Conservation (phyloP, 2,797 vertebrate genomes). For the Antrozous pallidus region DNA sequence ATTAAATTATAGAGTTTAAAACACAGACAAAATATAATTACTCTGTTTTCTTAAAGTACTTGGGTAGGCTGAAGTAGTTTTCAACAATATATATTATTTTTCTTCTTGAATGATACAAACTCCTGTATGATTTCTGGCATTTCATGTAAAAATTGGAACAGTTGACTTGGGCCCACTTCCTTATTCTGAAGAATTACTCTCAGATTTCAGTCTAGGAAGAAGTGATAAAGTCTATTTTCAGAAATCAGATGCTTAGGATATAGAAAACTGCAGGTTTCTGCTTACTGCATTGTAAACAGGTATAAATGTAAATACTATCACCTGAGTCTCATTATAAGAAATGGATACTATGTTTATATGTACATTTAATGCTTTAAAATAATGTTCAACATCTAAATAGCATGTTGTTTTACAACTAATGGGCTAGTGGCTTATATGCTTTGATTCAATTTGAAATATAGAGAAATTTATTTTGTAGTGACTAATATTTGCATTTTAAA, state of each 20-base stretch:
- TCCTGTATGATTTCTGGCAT: slow-evolving; percentile 62
- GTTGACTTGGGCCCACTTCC: slow-evolving; percentile 72
- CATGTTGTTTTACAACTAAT: background rate
- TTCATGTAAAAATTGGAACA: slow-evolving; percentile 58
- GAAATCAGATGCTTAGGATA: slow-evolving; percentile 50
- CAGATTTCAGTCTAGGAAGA: slow-evolving; percentile 70
- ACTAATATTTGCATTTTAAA: background rate
- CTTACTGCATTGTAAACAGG: background rate
- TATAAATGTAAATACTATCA: slow-evolving; percentile 26
- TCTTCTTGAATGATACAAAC: slow-evolving; percentile 34
- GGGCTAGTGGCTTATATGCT: background rate
- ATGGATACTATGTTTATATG: background rate
- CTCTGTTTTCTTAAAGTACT: background rate
- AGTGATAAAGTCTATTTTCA: slow-evolving; percentile 69
- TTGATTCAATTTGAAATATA: slow-evolving; percentile 27
- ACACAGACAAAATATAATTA: background rate
- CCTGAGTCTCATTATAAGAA: slow-evolving; percentile 43
- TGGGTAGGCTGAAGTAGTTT: background rate
- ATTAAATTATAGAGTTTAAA: background rate
- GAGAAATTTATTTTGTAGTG: slow-evolving; percentile 1
- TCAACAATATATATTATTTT: background rate
- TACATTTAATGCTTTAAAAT: slow-evolving; percentile 18
- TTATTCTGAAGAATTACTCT: slow-evolving; percentile 71
- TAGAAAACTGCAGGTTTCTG: slow-evolving; percentile 54
- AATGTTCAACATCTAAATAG: background rate